Evolutionary conservation across 2,888 invertebrate species (phyloP).

Genomic region (Drosophila subquinaria): DNA sequence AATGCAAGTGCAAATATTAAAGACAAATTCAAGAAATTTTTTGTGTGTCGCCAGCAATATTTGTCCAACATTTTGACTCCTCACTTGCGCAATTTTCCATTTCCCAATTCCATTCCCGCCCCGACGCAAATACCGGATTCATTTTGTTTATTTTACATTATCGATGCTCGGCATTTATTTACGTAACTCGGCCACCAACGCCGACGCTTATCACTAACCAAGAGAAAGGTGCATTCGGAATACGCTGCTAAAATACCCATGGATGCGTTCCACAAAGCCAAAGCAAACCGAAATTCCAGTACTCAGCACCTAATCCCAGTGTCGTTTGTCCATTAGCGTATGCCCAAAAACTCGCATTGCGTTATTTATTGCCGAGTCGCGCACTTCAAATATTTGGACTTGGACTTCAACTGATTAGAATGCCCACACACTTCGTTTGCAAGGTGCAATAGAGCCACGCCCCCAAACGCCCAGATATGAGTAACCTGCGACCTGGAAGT

Average conservation of each 20-base stretch:
- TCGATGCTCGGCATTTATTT: conserved; percentile 37
- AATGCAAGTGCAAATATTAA: conserved; percentile 46
- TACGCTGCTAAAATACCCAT: conserved; percentile 12
- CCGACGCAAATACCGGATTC: conserved; percentile 43
- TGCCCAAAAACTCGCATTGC: conserved; percentile 25
- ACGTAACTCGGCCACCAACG: conserved; percentile 24
- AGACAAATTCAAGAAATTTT: conserved; percentile 19
- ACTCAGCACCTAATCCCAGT: conserved; percentile 10
- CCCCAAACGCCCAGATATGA: conserved; percentile 50
- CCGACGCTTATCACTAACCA: conserved; percentile 55
- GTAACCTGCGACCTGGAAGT: conserved; percentile 73
- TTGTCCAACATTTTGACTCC: conserved; percentile 35
- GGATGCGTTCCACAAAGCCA: conserved; percentile 6
- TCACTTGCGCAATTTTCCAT: conserved; percentile 54
- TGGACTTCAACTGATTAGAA: conserved; percentile 46
- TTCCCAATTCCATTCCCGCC: conserved; percentile 24
- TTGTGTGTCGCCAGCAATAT: conserved; percentile 64
- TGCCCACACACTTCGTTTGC: conserved; percentile 58
- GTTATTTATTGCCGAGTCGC: conserved; percentile 35
- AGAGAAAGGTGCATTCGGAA: conserved; percentile 14
- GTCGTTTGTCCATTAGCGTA: conserved; percentile 66
- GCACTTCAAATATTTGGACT: conserved; percentile 65
- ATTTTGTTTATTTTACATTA: conserved; percentile 60
- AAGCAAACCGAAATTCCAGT: conserved; percentile 35
- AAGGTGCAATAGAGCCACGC: conserved; percentile 61